These are phyloP conservation scores for Lophotis ruficrista DNA, from an alignment of 2,113 vertebrate genomes.

Conservation along the genomic window DNA sequence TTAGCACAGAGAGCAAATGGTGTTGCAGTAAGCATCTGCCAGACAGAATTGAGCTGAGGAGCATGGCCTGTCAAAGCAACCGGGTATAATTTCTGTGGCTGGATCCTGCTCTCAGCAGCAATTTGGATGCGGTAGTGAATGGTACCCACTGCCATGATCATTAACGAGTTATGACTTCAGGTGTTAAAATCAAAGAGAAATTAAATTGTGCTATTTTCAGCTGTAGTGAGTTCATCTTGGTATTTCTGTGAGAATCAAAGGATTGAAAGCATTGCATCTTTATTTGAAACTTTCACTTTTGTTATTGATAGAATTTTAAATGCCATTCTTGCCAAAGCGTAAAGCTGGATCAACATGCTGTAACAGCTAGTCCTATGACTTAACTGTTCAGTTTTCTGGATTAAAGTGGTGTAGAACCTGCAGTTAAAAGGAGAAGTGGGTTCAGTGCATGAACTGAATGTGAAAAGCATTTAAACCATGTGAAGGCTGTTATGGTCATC, in stretches of 20 bases:
- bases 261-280: background rate
- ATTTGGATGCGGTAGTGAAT: rapidly evolving
- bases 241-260: background rate
- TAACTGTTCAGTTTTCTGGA: background rate
- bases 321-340: background rate
- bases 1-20: background rate
- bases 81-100: background rate
- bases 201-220: background rate
- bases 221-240: background rate
- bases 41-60: background rate
- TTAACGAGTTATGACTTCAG: background rate
- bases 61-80: background rate
- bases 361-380: background rate
- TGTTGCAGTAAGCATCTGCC: background rate
- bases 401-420: background rate
- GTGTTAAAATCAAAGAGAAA: background rate
- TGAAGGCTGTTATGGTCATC: background rate
- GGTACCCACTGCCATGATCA: rapidly evolving
- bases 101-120: background rate
- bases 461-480: background rate
- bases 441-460: background rate
- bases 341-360: background rate
- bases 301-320: background rate
- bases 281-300: background rate
- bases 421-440: background rate